phyloP scores from a whole-genome alignment of 2,113 vertebrate genomes.

The Terrapene triunguis region DNA sequence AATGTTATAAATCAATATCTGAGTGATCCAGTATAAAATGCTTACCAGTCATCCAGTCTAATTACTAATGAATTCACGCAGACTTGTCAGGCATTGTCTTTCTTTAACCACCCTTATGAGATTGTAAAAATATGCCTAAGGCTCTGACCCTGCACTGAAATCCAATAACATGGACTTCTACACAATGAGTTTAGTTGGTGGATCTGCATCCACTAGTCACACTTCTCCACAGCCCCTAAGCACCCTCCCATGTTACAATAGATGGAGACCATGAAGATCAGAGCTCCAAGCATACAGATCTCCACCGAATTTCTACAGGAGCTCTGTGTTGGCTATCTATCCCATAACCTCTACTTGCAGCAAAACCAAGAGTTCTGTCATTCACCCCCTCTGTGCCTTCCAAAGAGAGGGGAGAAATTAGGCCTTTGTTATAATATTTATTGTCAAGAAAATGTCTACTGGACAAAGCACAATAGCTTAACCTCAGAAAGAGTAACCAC shows the following conservation, averaged over 20 bases:
- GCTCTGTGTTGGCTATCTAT: not conserved
- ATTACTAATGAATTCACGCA: not conserved
- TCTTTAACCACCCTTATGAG: not conserved
- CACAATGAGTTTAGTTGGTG: constrained; percentile 22
- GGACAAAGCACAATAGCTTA: constrained; percentile 63
- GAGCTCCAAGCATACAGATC: fast-evolving
- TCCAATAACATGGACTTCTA: not conserved
- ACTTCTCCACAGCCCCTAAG: not conserved
- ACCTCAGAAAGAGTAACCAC: constrained; percentile 25
- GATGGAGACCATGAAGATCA: not conserved
- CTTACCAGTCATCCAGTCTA: not conserved
- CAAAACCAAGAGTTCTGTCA: not conserved
- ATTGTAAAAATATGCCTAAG: not conserved
- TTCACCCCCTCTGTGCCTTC: constrained; percentile 8
- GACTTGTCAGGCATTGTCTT: not conserved
- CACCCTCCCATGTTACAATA: not conserved
- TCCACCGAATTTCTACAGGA: constrained; percentile 15
- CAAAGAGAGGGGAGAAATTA: constrained; percentile 24
- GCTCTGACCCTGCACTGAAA: not conserved
- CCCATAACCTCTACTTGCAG: constrained; percentile 6
- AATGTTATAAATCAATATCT: not conserved
- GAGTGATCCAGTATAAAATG: fast-evolving
- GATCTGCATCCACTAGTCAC: not conserved
- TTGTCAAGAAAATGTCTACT: constrained; percentile 32
- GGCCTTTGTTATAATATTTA: constrained; percentile 44